Evolutionary conservation across 2,888 invertebrate species (phyloP).

Genomic region (Cephus pulcher): DNA sequence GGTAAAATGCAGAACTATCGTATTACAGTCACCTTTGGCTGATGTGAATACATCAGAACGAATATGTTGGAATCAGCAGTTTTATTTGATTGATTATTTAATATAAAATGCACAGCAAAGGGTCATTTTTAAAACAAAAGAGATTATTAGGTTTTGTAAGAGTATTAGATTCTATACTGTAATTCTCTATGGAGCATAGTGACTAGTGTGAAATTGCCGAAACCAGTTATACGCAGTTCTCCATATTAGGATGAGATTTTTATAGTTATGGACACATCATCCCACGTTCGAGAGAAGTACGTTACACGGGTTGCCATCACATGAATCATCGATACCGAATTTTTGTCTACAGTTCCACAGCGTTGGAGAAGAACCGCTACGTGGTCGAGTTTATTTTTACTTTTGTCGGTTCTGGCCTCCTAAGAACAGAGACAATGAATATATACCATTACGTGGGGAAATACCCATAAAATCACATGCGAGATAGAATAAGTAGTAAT

Average conservation of each 20-base stretch:
- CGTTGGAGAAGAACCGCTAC: slow-evolving; percentile 8
- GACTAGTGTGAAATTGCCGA: slow-evolving; percentile 23
- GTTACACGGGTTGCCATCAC: neutral
- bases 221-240: slow-evolving; percentile 48
- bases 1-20: neutral
- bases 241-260: slow-evolving; percentile 50
- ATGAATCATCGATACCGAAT: slow-evolving; percentile 35
- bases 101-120: neutral
- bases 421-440: slow-evolving; percentile 11
- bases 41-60: neutral
- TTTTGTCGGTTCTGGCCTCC: slow-evolving; percentile 13
- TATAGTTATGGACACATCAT: slow-evolving; percentile 40
- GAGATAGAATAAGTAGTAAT: neutral
- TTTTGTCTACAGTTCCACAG: slow-evolving; percentile 7
- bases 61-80: neutral
- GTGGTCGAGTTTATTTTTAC: slow-evolving; percentile 12
- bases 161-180: neutral
- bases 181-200: neutral
- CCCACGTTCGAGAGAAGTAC: slow-evolving; percentile 31
- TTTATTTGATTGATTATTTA: neutral
- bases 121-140: neutral
- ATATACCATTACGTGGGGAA: neutral
- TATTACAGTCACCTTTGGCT: neutral
- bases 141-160: neutral
- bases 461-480: neutral